phyloP scores from a whole-genome alignment of 2,888 invertebrate genomes.

The Himalopsyche kuldschensis region DNA sequence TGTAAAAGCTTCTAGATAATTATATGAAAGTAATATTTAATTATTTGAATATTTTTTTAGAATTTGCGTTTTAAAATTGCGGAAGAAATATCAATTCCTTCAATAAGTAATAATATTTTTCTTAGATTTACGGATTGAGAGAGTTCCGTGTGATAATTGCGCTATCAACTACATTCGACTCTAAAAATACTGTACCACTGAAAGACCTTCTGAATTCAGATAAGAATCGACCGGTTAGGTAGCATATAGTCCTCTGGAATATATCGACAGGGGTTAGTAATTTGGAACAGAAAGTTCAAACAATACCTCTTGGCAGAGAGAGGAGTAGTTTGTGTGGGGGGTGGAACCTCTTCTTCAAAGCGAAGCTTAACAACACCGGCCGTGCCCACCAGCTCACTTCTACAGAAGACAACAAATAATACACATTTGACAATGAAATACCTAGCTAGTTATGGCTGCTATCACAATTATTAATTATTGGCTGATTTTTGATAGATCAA shows the following conservation, averaged over 20 bases:
- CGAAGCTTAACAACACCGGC: slow-evolving; percentile 64
- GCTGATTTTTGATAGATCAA: neutral
- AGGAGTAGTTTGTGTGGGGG: slow-evolving; percentile 58
- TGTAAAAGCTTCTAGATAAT: too few relatives aligned
- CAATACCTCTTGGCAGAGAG: slow-evolving; percentile 58
- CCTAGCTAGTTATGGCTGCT: neutral
- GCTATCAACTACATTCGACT: too few relatives aligned
- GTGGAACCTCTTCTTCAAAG: slow-evolving; percentile 57
- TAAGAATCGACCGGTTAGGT: neutral
- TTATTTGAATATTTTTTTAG: too few relatives aligned
- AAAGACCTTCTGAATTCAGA: too few relatives aligned
- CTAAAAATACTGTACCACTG: too few relatives aligned
- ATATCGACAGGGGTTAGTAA: neutral
- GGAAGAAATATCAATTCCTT: too few relatives aligned
- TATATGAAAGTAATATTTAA: too few relatives aligned
- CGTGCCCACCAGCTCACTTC: slow-evolving; percentile 65
- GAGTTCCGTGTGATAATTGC: too few relatives aligned
- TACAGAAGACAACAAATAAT: slow-evolving; percentile 42
- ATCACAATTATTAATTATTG: neutral
- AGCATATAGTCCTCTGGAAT: neutral
- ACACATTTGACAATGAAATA: neutral
- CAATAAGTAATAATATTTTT: too few relatives aligned
- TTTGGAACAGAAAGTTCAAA: neutral
- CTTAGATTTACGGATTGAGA: too few relatives aligned
- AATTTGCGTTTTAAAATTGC: too few relatives aligned